Conservation (phyloP, 2,113 vertebrate genomes). For the Papio anubis region DNA sequence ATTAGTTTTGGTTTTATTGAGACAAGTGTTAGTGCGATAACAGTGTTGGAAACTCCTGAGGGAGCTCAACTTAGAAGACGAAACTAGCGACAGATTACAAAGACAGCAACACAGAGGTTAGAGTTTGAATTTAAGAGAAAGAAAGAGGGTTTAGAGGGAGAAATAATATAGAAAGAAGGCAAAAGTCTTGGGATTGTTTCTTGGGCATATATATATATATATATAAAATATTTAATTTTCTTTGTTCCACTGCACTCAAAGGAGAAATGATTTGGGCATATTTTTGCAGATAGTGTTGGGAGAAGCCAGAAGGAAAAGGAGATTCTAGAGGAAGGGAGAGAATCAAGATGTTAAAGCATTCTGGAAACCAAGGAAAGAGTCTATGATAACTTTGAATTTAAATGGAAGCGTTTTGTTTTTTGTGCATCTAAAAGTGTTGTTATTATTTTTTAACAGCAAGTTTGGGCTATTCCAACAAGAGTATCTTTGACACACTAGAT, state of each 20-base stretch:
- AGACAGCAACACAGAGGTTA: neutral
- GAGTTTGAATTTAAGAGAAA: neutral
- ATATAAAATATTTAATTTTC: too few species aligned
- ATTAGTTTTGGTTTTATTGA: neutral
- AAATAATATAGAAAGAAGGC: neutral
- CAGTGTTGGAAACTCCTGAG: neutral
- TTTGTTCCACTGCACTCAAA: too few species aligned
- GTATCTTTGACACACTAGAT: neutral
- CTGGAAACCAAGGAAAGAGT: neutral
- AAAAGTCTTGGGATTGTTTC: neutral
- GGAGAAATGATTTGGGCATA: too few species aligned
- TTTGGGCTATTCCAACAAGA: neutral
- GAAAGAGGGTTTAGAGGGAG: neutral
- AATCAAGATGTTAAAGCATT: neutral
- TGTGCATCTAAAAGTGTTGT: neutral
- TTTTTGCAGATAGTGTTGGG: neutral
- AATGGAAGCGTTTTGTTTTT: neutral
- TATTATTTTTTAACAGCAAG: neutral
- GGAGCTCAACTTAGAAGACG: neutral
- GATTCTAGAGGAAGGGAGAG: neutral
- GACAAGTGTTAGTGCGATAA: neutral
- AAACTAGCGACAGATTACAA: neutral
- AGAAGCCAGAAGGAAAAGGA: neutral
- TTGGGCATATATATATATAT: neutral
- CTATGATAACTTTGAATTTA: neutral